Base-by-base conservation (phyloP, 2,888 invertebrate species). In the Scelioninae gen. 1 region DNA sequence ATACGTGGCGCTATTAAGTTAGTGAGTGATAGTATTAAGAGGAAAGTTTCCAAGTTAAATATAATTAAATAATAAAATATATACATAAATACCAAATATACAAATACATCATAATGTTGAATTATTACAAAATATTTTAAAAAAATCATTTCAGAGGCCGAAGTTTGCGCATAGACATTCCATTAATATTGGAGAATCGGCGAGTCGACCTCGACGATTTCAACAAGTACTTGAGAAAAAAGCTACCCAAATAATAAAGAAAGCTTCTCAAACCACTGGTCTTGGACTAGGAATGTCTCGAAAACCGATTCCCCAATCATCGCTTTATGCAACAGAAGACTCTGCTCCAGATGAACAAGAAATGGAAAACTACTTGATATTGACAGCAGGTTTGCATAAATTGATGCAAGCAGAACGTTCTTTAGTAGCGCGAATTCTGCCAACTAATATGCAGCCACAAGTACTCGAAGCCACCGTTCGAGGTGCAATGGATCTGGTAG, bases 351-450 rank as follows among this genome's bases (percentile, higher is more conserved):
- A 95, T 71, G 97, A 97, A 90, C 95, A 96, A 88, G 97, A 97
- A 92, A 95, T 96, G 93, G 96, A 97, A 88, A 95, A 96, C 90
- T 97, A 97, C 92, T 93, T 98, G 81, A 94, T 96, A 51, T 94
- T 97, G 88, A 95, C 98, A 5, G 95, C 97, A 38, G 97, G 96
- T 0, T 93, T 98, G 78, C 96, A 96, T 82, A 95, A 96, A 75
- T 93, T 98, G 15, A 96, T 98, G 94, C 96, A 98, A 87, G 96
- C 96, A 92, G 98, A 99, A 92, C 95, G 96, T 84, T 94, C 95
- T 60, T 92, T 96, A 38, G 96, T 98, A 94, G 95, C 95, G 62
- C 97, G 96, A 38, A 96, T 98, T 8, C 95, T 98, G 89, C 97
- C 97, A 8, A 93, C 95, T 82, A 95, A 96, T 49, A 95, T 96